Percentiles rank a stretch among this genome's conserved stretches.
Conservation (phyloP, 2,113 vertebrate species). For the Psephotus haematonotus region DNA sequence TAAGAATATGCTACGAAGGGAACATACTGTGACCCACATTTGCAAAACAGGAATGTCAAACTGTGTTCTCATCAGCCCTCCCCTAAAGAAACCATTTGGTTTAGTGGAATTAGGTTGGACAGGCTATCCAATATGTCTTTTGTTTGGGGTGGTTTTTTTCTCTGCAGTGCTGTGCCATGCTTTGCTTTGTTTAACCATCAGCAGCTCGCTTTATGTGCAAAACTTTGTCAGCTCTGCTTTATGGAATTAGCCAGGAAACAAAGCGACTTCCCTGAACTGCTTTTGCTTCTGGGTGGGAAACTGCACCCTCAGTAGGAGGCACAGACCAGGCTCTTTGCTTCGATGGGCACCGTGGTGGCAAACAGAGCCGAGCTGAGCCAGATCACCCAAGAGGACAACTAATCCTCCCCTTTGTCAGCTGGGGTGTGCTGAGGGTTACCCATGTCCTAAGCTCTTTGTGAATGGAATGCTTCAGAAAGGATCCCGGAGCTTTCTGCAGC, state of each 20-base stretch:
- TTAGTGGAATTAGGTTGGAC: slow-evolving; percentile 48
- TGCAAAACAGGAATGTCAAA: slow-evolving; percentile 63
- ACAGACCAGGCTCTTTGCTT: neutral
- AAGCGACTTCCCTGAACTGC: neutral
- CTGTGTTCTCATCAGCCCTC: slow-evolving; percentile 67
- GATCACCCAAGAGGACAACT: accelerated
- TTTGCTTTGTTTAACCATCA: slow-evolving; percentile 12
- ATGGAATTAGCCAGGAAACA: neutral
- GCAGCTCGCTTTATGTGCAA: neutral
- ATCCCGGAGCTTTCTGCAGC: neutral
- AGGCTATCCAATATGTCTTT: slow-evolving; percentile 16
- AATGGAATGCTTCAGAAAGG: neutral
- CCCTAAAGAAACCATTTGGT: slow-evolving; percentile 60
- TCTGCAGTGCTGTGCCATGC: neutral
- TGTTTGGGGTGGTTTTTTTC: neutral
- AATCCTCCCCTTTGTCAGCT: neutral
- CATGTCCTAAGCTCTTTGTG: neutral
- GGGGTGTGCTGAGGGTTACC: neutral
- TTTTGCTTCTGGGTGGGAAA: slow-evolving; percentile 5
- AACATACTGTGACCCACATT: slow-evolving; percentile 73
- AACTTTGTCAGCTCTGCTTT: neutral
- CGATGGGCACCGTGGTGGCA: neutral
- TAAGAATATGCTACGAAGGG: neutral
- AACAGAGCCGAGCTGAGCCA: neutral
- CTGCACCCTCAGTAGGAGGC: neutral